Evolutionary conservation across 2,797 vertebrate species (phyloP).

Genomic region (Gadopsis bispinosus): DNA sequence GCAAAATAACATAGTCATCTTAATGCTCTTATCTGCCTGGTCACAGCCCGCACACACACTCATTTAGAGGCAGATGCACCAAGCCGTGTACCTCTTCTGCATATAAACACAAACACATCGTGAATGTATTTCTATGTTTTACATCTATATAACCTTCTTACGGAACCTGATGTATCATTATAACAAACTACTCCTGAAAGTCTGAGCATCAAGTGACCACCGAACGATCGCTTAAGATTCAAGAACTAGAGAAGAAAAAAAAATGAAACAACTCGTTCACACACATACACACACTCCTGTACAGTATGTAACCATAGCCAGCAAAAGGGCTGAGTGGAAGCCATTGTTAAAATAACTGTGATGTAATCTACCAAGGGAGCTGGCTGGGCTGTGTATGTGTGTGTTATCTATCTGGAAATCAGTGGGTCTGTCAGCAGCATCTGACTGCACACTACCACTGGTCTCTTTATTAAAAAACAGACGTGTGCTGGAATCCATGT

Average conservation of each 20-base stretch:
- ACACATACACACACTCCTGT: slow-evolving; percentile 8
- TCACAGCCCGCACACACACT: slow-evolving; percentile 32
- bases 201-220: neutral
- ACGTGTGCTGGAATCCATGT: slow-evolving; percentile 60
- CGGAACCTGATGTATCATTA: neutral
- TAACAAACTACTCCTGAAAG: slow-evolving; percentile 2
- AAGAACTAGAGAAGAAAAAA: neutral
- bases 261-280: slow-evolving; percentile 8
- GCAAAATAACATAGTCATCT: slow-evolving; percentile 38
- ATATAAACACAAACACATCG: slow-evolving; percentile 34
- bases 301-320: slow-evolving; percentile 39
- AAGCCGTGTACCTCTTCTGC: slow-evolving; percentile 30
- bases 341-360: slow-evolving; percentile 71
- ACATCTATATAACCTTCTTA: neutral
- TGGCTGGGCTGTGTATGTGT: slow-evolving; percentile 55
- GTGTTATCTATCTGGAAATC: slow-evolving; percentile 76
- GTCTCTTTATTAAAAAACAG: slow-evolving; percentile 77
- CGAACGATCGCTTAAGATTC: slow-evolving; percentile 3
- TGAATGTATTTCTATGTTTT: neutral
- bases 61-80: slow-evolving; percentile 36
- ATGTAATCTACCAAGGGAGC: slow-evolving; percentile 71
- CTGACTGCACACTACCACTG: slow-evolving; percentile 67
- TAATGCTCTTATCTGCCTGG: slow-evolving; percentile 51
- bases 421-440: slow-evolving; percentile 74
- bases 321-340: slow-evolving; percentile 56